Conservation (phyloP, 35 echinoderm and acorn worm species). For the Anneissia japonica region DNA sequence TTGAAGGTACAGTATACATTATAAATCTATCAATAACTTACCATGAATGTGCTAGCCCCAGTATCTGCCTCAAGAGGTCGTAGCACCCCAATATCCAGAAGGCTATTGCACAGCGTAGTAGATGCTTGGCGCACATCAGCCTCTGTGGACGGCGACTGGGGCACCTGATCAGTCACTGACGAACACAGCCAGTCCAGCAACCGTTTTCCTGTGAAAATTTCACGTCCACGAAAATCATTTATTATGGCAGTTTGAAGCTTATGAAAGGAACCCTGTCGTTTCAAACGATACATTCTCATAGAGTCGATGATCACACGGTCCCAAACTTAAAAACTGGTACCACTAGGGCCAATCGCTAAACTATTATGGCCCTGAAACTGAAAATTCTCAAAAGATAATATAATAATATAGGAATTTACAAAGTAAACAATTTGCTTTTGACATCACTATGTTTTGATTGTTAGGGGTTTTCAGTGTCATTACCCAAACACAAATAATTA, state of each 20-base stretch:
- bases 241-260: not conserved
- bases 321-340: not conserved
- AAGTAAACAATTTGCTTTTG: not conserved
- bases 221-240: not conserved
- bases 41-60: not conserved
- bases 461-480: not conserved
- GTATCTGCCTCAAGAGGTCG: not conserved
- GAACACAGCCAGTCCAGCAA: not conserved
- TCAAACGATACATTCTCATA: not conserved
- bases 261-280: not conserved
- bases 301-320: not conserved
- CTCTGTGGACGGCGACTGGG: not conserved
- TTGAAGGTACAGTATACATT: no score
- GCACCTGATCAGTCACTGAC: not conserved
- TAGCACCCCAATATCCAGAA: not conserved
- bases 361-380: no score
- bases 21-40: no score
- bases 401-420: not conserved
- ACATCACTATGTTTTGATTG: not conserved
- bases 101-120: not conserved
- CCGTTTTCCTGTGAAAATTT: not conserved
- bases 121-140: not conserved
- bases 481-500: not conserved
- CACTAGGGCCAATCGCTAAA: no score
- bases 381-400: not conserved